Base-by-base conservation (phyloP, 2,113 vertebrate species). In the Indri indri region DNA sequence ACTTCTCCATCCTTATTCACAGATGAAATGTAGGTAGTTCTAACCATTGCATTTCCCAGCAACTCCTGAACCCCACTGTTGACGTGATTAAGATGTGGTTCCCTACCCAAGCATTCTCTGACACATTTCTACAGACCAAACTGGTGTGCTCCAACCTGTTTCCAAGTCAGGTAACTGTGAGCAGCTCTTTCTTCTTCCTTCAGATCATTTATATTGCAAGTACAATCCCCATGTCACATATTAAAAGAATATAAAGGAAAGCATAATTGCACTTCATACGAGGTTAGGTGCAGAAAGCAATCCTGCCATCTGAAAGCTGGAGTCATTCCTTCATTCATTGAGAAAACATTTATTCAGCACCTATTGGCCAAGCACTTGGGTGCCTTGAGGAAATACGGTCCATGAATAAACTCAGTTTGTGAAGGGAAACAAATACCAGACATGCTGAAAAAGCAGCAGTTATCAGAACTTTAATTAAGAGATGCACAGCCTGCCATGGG, bases 41-140 rank as follows among this genome's bases (percentile, higher is more conserved):
- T 76, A 47, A 32, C 8, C 32, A 1, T 2, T 45, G 27, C 12
- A 9, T 47, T 94, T 32, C 30, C 40, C 66, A 37, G 30, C 2
- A 45, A 2, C 6, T 23, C 77, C 27, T 12, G 40, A 4, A 32
- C 4, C 17, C 65, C 8, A 16, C 0, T 3, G 0, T 2, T 14
- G 47, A 27, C 4, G 0, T 25, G 14, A 30, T 23, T 11, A 23
- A 8, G 13, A 50, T 4, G 1, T 4, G 3, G 4, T 30, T 70
- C 59, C 34, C 32, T 3, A 16, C n/a, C 30, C 37, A 5, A 3
- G 1, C 9, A 12, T 54, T 37, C 16, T 13, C 22, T 8, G 66
- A 7, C 42, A 74, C 54, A 61, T 45, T 30, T 54, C 37, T 73
- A 14, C 13, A 25, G 12, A 37, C 10, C 65, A 65, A 32, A 32